Percentiles rank a stretch among this genome's conserved stretches.
Conservation (phyloP, 1,140 invertebrate species). For the Aphidius gifuensis region DNA sequence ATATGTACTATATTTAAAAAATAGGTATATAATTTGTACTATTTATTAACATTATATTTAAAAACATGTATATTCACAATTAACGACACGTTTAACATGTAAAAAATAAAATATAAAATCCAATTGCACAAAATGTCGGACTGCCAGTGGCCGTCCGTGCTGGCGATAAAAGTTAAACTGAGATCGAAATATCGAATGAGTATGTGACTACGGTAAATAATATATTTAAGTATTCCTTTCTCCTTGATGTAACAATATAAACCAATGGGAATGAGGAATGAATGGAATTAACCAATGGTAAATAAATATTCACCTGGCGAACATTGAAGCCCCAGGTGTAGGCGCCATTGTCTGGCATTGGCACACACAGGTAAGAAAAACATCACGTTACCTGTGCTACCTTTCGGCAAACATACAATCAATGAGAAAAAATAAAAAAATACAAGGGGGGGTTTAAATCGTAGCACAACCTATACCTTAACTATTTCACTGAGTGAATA, state of each 20-base stretch:
- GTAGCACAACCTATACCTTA: too few species aligned
- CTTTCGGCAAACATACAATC: background rate
- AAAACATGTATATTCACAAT: too few species aligned
- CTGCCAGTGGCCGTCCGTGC: conserved; percentile 36
- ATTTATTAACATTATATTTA: too few species aligned
- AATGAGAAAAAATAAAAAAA: too few species aligned
- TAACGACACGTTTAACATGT: background rate
- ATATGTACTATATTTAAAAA: too few species aligned
- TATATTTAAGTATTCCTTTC: conserved; percentile 41
- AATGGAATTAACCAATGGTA: conserved; percentile 35
- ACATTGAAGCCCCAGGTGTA: conserved; percentile 39
- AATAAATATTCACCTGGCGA: conserved; percentile 33
- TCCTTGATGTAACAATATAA: conserved; percentile 28
- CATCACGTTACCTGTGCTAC: conserved; percentile 34
- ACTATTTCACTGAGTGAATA: too few species aligned
- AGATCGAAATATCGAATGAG: conserved; percentile 39
- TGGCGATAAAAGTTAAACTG: conserved; percentile 51
- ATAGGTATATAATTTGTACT: too few species aligned
- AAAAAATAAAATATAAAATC: conserved; percentile 1
- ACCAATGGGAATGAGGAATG: conserved; percentile 34
- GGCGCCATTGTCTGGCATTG: conserved; percentile 43
- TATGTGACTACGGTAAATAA: conserved; percentile 46
- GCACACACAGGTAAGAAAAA: conserved; percentile 19
- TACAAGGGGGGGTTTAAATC: too few species aligned
- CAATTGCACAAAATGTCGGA: conserved; percentile 24